A percentile compares a stretch with the other conserved stretches of the same genome.
phyloP scores from a whole-genome alignment of 1,140 invertebrate species.

The Pogonus chalceus region DNA sequence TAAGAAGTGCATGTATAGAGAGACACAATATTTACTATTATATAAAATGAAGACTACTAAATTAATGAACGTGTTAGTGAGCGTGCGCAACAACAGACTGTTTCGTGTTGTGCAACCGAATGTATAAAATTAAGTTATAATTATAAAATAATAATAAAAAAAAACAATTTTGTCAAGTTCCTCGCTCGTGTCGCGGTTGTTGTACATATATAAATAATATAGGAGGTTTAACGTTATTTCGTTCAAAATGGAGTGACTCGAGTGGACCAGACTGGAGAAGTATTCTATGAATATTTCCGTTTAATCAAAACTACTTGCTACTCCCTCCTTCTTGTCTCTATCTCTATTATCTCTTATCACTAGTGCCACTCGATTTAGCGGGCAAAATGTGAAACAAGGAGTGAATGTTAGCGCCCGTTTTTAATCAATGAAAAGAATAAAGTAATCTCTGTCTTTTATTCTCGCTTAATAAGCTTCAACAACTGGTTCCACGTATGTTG shows the following conservation, averaged over 20 bases:
- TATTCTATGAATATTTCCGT: conserved; percentile 4
- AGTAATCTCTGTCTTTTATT: neutral
- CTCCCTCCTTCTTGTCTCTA: neutral
- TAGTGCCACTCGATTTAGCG: no score
- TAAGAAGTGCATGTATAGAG: neutral
- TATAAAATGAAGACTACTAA: no score
- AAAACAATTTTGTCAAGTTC: conserved; percentile 1
- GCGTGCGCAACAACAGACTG: no score
- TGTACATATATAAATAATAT: neutral
- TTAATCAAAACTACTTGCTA: neutral
- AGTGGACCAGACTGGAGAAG: conserved; percentile 3
- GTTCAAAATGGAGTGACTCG: neutral
- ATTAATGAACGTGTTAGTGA: neutral
- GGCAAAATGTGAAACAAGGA: no score
- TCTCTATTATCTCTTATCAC: neutral
- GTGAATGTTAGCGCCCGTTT: no score
- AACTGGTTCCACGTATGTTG: conserved; percentile 1
- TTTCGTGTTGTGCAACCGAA: no score
- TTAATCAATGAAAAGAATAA: no score
- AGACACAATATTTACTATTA: no score
- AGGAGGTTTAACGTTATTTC: neutral
- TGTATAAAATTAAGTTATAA: neutral
- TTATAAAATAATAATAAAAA: neutral
- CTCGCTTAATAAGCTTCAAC: conserved; percentile 2
- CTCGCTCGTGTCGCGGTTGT: neutral